Evolutionary conservation across 1,140 invertebrate genomes (phyloP).

Genomic region (Drosophila punjabiensis): DNA sequence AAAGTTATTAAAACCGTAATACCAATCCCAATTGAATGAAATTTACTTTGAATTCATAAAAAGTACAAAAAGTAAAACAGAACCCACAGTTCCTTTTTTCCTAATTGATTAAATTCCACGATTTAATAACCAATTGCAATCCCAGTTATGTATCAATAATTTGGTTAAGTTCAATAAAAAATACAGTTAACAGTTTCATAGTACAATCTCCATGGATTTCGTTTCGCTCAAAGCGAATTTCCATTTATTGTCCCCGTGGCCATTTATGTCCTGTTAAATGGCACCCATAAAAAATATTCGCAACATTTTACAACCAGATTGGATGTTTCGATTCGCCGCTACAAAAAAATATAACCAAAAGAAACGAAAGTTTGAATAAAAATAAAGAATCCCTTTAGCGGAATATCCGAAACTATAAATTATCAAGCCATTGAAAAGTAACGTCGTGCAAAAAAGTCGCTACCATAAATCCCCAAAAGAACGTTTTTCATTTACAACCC

Average conservation of each 20-base stretch:
- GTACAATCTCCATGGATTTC: conserved; percentile 32
- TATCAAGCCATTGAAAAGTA: conserved; percentile 68
- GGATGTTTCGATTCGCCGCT: conserved; percentile 23
- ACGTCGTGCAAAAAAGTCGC: conserved; percentile 42
- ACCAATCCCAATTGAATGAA: neutral
- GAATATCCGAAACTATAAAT: conserved; percentile 71
- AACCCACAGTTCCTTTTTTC: neutral
- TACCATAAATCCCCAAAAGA: conserved; percentile 71
- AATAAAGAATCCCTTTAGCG: conserved; percentile 37
- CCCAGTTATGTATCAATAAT: conserved; percentile 27
- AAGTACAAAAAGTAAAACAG: neutral
- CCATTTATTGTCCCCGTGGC: conserved; percentile 12
- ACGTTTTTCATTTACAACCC: conserved; percentile 75
- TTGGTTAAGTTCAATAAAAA: conserved; percentile 28
- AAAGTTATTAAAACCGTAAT: neutral
- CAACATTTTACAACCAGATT: conserved; percentile 30
- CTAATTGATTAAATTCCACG: conserved; percentile 17
- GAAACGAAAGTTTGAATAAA: conserved; percentile 25
- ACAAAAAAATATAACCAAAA: neutral
- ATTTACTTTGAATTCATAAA: neutral
- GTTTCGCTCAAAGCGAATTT: conserved; percentile 11
- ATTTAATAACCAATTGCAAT: conserved; percentile 30
- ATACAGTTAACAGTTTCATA: conserved; percentile 7
- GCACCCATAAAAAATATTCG: conserved; percentile 30
- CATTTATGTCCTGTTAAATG: conserved; percentile 62